Percentiles rank a stretch among this genome's conserved stretches.
Conservation (phyloP, 2,888 invertebrate species). For the Odontocerum albicorne region DNA sequence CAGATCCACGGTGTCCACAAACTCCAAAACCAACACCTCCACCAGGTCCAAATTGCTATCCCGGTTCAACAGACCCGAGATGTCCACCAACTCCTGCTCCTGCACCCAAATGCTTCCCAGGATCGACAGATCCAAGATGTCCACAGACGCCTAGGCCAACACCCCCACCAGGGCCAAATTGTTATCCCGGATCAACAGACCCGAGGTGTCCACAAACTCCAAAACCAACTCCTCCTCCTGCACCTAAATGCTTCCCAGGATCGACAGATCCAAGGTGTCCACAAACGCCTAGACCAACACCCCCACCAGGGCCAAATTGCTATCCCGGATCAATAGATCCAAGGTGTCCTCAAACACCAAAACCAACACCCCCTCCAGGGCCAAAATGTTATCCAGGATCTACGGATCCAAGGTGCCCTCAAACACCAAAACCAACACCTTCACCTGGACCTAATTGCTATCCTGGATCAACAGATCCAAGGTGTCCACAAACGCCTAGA, state of each 20-base stretch:
- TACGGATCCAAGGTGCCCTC: conserved; percentile 41
- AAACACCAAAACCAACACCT: conserved; percentile 36
- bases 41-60: conserved; percentile 42
- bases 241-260: conserved; percentile 42
- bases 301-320: conserved; percentile 24
- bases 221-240: conserved; percentile 36
- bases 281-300: conserved; percentile 38
- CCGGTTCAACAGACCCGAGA: conserved; percentile 39
- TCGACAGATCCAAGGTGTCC: conserved; percentile 44
- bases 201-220: conserved; percentile 31
- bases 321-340: conserved; percentile 41
- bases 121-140: conserved; percentile 42
- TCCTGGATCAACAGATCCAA: conserved; percentile 42
- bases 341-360: conserved; percentile 41
- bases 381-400: conserved; percentile 44
- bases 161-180: conserved; percentile 31
- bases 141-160: too few species aligned
- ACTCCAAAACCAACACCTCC: too few species aligned
- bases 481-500: conserved; percentile 39
- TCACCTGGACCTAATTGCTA: conserved; percentile 40
- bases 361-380: conserved; percentile 33
- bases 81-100: conserved; percentile 36
- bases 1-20: too few species aligned
- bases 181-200: conserved; percentile 38
- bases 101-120: conserved; percentile 38